Percentiles rank a stretch among this genome's conserved stretches.
Evolutionary conservation across 2,113 vertebrate species (phyloP).

Genomic region (Hiodon alosoides): DNA sequence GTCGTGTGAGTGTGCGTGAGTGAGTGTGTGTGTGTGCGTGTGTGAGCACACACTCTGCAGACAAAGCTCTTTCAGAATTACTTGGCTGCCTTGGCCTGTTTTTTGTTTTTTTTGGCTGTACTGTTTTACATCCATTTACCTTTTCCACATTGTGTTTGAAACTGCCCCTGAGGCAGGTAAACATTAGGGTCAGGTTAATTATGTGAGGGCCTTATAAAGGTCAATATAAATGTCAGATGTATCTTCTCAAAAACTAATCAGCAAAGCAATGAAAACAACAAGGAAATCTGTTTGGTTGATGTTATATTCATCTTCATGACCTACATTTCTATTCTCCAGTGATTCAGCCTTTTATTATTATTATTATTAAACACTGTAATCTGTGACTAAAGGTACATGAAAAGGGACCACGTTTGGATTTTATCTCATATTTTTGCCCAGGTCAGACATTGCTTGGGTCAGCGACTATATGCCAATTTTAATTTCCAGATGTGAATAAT

Average conservation of each 20-base stretch:
- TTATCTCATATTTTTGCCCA: background rate
- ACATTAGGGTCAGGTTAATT: background rate
- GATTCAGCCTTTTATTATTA: background rate
- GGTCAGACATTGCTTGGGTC: background rate
- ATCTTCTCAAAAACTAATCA: conserved; percentile 4
- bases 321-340: background rate
- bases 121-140: no score
- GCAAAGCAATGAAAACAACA: background rate
- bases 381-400: background rate
- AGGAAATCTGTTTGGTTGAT: conserved; percentile 7
- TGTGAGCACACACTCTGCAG: background rate
- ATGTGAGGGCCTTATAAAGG: background rate
- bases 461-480: no score
- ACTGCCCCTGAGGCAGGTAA: background rate
- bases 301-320: conserved; percentile 16
- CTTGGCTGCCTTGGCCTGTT: background rate
- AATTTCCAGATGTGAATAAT: no score
- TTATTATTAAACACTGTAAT: background rate
- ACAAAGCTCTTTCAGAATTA: background rate
- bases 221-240: conserved; percentile 6
- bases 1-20: background rate
- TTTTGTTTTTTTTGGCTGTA: background rate
- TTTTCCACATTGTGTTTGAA: no score
- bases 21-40: background rate
- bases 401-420: background rate